These are phyloP conservation scores for Paracentrotus lividus DNA, from an alignment of 53 echinoderm and acorn worm species.

Conservation along the genomic window DNA sequence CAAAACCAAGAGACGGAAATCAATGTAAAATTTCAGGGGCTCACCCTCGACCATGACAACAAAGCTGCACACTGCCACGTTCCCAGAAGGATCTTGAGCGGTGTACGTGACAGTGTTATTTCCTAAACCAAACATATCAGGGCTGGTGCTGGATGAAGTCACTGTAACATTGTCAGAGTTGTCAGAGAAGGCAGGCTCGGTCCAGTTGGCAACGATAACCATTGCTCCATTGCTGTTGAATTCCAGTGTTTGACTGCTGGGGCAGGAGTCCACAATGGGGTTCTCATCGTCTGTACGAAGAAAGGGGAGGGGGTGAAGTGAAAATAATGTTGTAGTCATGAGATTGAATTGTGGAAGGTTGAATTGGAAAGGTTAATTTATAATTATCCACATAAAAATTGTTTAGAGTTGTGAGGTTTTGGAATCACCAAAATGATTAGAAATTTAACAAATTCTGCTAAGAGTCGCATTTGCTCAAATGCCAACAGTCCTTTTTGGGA, in stretches of 20 bases:
- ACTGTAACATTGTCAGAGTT: slow-evolving; percentile 68
- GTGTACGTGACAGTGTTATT: slow-evolving; percentile 52
- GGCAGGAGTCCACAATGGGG: slow-evolving; percentile 73
- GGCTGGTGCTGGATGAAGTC: not conserved
- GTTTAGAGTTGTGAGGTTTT: too few species aligned
- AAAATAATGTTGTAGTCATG: not conserved
- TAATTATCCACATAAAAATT: too few species aligned
- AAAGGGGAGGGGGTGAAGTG: not conserved
- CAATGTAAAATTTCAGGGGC: not conserved
- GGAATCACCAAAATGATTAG: too few species aligned
- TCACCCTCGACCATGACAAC: slow-evolving; percentile 72
- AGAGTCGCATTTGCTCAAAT: too few species aligned
- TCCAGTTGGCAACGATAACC: slow-evolving; percentile 72
- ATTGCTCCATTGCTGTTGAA: slow-evolving; percentile 23
- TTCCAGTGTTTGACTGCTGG: slow-evolving; percentile 1
- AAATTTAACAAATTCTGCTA: too few species aligned
- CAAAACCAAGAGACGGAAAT: not conserved
- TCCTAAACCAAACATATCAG: slow-evolving; percentile 19
- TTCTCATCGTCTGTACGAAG: slow-evolving; percentile 69
- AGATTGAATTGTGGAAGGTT: not conserved
- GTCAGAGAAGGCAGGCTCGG: slow-evolving; percentile 69
- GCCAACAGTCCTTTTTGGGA: too few species aligned
- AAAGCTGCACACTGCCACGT: slow-evolving; percentile 66
- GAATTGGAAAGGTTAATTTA: not conserved
- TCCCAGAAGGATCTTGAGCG: slow-evolving; percentile 66